phyloP scores from a whole-genome alignment of 2,113 vertebrate species.

The Pelusios castaneus region DNA sequence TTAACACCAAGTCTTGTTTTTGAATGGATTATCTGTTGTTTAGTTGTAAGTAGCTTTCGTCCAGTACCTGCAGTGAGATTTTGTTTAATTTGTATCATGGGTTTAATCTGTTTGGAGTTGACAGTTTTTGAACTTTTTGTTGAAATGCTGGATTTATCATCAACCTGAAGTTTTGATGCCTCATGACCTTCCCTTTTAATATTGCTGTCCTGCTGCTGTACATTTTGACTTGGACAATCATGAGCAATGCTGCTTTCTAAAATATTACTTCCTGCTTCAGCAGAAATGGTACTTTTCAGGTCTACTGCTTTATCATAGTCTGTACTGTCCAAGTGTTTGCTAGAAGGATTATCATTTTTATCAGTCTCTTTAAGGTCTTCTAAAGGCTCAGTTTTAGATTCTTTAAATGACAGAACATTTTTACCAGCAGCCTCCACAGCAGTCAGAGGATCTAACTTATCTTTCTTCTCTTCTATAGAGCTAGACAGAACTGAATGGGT shows the following conservation, averaged over 20 bases:
- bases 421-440: conserved; percentile 34
- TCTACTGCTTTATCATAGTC: conserved; percentile 58
- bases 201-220: conserved; percentile 42
- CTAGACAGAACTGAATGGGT: conserved; percentile 47
- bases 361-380: conserved; percentile 33
- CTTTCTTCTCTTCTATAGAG: conserved; percentile 35
- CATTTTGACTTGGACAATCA: conserved; percentile 52
- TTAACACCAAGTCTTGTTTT: conserved; percentile 77
- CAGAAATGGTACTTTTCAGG: conserved; percentile 53
- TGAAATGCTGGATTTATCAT: conserved; percentile 49
- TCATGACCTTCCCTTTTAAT: conserved; percentile 50
- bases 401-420: conserved; percentile 40
- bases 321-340: conserved; percentile 25
- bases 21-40: conserved; percentile 54
- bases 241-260: conserved; percentile 52
- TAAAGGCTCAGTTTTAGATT: conserved; percentile 37
- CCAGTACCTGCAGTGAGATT: conserved; percentile 35
- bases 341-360: conserved; percentile 17
- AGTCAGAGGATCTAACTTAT: conserved; percentile 47
- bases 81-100: conserved; percentile 64
- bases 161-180: conserved; percentile 46
- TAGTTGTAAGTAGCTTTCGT: conserved; percentile 50
- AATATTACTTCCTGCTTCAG: conserved; percentile 57
- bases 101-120: conserved; percentile 66
- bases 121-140: conserved; percentile 68